phyloP scores from a whole-genome alignment of 2,888 invertebrate genomes.

The Acleris holmiana region DNA sequence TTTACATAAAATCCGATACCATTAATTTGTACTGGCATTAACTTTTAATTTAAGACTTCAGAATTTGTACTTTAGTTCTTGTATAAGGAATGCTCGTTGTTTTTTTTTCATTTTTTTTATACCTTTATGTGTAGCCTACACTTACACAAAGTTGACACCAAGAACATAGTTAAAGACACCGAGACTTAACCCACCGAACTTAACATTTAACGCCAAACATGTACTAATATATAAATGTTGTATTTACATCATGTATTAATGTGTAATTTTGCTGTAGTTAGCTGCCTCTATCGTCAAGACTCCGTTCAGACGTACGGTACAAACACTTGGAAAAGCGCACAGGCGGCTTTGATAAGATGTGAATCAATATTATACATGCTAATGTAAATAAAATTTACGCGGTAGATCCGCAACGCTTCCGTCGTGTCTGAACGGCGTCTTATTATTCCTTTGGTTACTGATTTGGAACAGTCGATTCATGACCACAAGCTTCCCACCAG shows the following conservation, averaged over 20 bases:
- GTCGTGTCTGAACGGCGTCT: too few relatives aligned
- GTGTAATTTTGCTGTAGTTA: slow-evolving; percentile 24
- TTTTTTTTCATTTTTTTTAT: slow-evolving; percentile 49
- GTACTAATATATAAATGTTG: slow-evolving; percentile 49
- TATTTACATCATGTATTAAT: slow-evolving; percentile 70
- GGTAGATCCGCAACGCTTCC: too few relatives aligned
- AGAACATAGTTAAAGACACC: slow-evolving; percentile 71
- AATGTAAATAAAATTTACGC: too few relatives aligned
- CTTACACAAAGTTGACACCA: slow-evolving; percentile 73
- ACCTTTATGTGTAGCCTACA: slow-evolving; percentile 52
- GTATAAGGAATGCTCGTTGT: slow-evolving; percentile 73
- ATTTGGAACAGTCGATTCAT: too few relatives aligned
- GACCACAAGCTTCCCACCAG: too few relatives aligned
- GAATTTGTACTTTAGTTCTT: slow-evolving; percentile 82
- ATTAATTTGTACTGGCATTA: slow-evolving; percentile 83
- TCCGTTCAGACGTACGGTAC: too few relatives aligned
- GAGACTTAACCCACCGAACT: slow-evolving; percentile 68
- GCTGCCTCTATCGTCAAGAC: slow-evolving; percentile 18
- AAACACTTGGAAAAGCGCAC: too few relatives aligned
- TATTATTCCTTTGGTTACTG: too few relatives aligned
- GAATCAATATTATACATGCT: too few relatives aligned
- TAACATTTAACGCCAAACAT: slow-evolving; percentile 49
- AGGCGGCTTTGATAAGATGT: too few relatives aligned
- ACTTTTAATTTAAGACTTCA: slow-evolving; percentile 70
- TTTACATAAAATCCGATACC: slow-evolving; percentile 72